phyloP scores from a whole-genome alignment of 2,888 invertebrate genomes.

The Ceratothoa steindachneri region DNA sequence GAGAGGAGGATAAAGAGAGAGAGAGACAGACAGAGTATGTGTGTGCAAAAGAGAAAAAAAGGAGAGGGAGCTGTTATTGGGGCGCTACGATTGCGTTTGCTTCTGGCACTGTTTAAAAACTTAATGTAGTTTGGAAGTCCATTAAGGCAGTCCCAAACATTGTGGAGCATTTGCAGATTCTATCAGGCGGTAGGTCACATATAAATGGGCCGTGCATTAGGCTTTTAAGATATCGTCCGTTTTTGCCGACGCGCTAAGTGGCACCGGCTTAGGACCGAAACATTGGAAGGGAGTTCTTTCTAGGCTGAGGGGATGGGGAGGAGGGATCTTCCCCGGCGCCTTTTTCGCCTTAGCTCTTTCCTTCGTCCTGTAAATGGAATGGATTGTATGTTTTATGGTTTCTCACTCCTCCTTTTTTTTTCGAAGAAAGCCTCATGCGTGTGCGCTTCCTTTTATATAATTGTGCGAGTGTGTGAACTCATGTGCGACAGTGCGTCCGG shows the following conservation, averaged over 20 bases:
- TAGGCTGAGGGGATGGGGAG: too few species aligned
- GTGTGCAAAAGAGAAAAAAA: too few species aligned
- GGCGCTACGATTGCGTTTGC: too few species aligned
- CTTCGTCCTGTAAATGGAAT: not conserved
- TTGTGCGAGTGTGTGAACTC: constrained; percentile 8
- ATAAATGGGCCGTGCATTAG: constrained; percentile 45
- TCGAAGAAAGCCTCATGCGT: constrained; percentile 20
- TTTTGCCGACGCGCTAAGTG: constrained; percentile 37
- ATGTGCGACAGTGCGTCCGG: too few species aligned
- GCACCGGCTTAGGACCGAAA: constrained; percentile 37
- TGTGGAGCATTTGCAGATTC: constrained; percentile 46
- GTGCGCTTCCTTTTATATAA: constrained; percentile 11
- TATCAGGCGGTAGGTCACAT: constrained; percentile 44
- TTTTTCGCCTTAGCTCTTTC: not conserved
- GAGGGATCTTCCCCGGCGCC: not conserved
- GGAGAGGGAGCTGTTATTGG: too few species aligned
- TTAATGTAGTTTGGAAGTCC: constrained; percentile 46
- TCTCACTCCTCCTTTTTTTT: not conserved
- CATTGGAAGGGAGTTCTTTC: constrained; percentile 13
- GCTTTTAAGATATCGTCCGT: constrained; percentile 45
- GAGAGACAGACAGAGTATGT: too few species aligned
- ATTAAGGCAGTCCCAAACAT: constrained; percentile 43
- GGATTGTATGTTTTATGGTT: not conserved
- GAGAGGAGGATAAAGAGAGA: not conserved
- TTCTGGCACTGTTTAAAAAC: constrained; percentile 40